Evolutionary conservation across 2,797 vertebrate genomes (phyloP).

Genomic region (Natrix natrix): DNA sequence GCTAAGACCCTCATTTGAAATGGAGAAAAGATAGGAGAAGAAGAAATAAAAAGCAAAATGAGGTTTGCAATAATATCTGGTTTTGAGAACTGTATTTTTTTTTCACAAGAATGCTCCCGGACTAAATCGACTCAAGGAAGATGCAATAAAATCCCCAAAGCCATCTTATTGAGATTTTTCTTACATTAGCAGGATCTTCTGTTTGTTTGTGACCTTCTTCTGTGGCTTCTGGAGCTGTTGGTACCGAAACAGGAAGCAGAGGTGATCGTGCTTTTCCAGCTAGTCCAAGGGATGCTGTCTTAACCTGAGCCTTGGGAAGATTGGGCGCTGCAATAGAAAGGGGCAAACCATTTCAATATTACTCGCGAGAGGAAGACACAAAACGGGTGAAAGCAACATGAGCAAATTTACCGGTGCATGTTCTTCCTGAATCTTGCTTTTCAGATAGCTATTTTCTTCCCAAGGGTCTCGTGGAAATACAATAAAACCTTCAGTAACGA

Average conservation of each 20-base stretch:
- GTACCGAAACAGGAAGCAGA: constrained; percentile 90
- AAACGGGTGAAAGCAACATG: neutral
- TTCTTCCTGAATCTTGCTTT: neutral
- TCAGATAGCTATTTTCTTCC: neutral
- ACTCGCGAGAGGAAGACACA: neutral
- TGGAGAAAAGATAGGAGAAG: too few species aligned
- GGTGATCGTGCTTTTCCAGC: constrained; percentile 92
- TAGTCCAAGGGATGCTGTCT: constrained; percentile 91
- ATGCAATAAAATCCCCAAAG: neutral
- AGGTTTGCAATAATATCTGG: neutral
- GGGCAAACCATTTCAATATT: neutral
- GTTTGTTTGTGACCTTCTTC: constrained; percentile 84
- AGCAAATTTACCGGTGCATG: neutral
- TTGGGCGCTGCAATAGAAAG: constrained; percentile 76
- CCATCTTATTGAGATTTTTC: constrained; percentile 33
- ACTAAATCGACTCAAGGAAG: too few species aligned
- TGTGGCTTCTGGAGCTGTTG: constrained; percentile 85
- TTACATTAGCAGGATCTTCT: constrained; percentile 87
- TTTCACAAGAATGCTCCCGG: neutral
- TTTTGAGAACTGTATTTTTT: neutral
- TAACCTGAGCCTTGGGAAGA: constrained; percentile 88
- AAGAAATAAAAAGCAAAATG: neutral
- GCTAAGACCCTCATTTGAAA: too few species aligned
- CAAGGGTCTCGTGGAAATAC: neutral
- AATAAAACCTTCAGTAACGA: neutral